phyloP scores from a whole-genome alignment of 2,888 invertebrate genomes.

The Scaptomyza tumidula region DNA sequence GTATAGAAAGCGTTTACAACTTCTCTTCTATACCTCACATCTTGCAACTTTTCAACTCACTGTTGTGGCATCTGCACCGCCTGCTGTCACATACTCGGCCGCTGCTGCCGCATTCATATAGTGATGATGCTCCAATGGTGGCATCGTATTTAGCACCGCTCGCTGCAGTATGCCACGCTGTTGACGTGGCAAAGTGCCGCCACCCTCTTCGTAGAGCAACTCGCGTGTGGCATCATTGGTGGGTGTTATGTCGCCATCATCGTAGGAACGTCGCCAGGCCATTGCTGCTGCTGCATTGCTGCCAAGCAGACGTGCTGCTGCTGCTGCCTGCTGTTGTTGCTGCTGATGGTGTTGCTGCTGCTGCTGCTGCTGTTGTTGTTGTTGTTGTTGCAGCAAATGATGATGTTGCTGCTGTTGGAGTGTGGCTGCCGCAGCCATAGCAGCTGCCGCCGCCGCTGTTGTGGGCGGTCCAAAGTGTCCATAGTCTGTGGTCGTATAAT shows the following conservation, averaged over 20 bases:
- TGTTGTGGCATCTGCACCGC: conserved; percentile 54
- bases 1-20: too few species aligned
- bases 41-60: conserved; percentile 35
- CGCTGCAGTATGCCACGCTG: conserved; percentile 85
- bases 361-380: conserved; percentile 55
- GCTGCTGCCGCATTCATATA: conserved; percentile 84
- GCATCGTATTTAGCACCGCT: conserved; percentile 83
- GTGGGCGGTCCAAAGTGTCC: conserved; percentile 83
- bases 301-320: conserved; percentile 72
- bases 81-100: conserved; percentile 82
- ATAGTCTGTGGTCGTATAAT: conserved; percentile 84
- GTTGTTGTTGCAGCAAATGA: conserved; percentile 42
- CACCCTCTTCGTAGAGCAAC: conserved; percentile 87
- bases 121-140: conserved; percentile 83
- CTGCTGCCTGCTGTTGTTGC: conserved; percentile 69
- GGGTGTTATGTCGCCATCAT: conserved; percentile 95
- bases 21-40: too few species aligned
- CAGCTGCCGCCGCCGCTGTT: conserved; percentile 63
- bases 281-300: conserved; percentile 82
- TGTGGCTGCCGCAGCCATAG: conserved; percentile 59
- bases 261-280: conserved; percentile 91
- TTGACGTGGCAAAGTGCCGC: conserved; percentile 94
- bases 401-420: conserved; percentile 54
- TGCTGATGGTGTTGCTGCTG: conserved; percentile 72
- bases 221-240: conserved; percentile 89